Conservation (phyloP, 2,797 vertebrate species). For the Poecilia wingei region DNA sequence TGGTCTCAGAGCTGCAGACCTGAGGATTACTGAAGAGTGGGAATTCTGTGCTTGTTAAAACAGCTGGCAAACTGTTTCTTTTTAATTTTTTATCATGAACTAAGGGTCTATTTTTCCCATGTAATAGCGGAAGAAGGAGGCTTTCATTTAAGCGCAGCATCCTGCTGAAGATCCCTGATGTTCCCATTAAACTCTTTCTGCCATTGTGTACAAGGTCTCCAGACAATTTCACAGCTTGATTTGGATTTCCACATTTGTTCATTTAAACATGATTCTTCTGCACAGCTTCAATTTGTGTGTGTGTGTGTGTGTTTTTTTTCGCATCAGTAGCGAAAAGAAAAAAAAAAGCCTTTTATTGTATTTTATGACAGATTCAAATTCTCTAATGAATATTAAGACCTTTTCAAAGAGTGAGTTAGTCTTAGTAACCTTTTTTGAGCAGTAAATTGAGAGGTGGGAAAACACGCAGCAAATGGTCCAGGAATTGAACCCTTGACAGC, state of each 20-base stretch:
- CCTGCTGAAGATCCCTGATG: not conserved
- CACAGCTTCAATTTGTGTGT: not conserved
- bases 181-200: not conserved
- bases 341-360: not conserved
- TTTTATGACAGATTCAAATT: not conserved
- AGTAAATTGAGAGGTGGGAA: too few relatives aligned
- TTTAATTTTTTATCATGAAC: not conserved
- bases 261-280: not conserved
- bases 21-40: slow-evolving; percentile 29
- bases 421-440: too few relatives aligned
- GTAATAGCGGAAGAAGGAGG: not conserved
- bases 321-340: too few relatives aligned
- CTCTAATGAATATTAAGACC: not conserved
- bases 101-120: not conserved
- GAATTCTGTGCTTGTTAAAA: not conserved
- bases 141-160: not conserved
- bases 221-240: not conserved
- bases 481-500: too few relatives aligned
- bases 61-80: not conserved
- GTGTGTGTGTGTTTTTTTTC: not conserved
- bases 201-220: not conserved
- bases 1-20: slow-evolving; percentile 35
- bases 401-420: not conserved
- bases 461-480: too few relatives aligned
- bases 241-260: not conserved